Conservation (phyloP, 2,113 vertebrate genomes). For the Melierax canorus region DNA sequence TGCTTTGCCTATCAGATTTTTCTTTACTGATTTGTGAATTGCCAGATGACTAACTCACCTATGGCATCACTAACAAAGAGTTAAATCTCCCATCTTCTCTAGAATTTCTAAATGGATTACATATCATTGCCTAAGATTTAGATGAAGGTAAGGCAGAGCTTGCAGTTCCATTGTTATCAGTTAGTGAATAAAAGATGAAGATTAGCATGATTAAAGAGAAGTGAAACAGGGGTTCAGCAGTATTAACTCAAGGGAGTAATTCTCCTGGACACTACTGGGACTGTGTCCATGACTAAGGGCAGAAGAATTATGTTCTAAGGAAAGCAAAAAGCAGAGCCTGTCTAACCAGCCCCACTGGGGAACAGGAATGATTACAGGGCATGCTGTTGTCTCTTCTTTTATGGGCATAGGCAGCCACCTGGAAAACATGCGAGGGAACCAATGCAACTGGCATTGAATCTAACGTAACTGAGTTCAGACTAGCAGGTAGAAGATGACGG, state of each 20-base stretch:
- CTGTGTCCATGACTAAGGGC: constrained; percentile 2
- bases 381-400: not conserved
- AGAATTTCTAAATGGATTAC: not conserved
- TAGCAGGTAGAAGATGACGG: not conserved
- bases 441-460: not conserved
- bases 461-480: not conserved
- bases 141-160: constrained; percentile 1
- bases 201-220: constrained; percentile 50
- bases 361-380: not conserved
- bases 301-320: constrained; percentile 18
- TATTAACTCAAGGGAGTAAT: constrained; percentile 22
- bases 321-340: constrained; percentile 11
- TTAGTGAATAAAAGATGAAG: constrained; percentile 59
- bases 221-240: not conserved
- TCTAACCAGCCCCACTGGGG: not conserved
- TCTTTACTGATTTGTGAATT: not conserved
- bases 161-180: constrained; percentile 10
- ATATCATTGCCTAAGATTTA: not conserved
- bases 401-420: not conserved
- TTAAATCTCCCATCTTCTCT: not conserved
- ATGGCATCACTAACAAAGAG: not conserved
- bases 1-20: not conserved
- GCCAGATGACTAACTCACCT: not conserved
- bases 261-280: constrained; percentile 22
- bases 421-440: not conserved